A percentile compares a stretch with the other conserved stretches of the same genome.
phyloP scores from a whole-genome alignment of 2,797 vertebrate species.

The Rhynchotus rufescens region DNA sequence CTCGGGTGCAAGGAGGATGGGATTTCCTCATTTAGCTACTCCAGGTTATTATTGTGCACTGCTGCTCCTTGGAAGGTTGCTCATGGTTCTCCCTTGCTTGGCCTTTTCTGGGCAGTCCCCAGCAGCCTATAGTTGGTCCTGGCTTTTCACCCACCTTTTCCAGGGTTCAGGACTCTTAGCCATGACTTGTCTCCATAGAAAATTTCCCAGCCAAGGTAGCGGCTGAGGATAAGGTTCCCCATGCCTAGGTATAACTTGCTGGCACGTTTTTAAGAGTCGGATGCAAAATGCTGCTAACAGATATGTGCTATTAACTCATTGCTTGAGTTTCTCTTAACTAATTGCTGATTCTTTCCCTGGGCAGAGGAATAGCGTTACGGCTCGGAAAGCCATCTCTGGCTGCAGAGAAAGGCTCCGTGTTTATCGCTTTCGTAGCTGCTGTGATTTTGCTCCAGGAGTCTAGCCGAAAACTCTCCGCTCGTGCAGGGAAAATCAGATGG shows the following conservation, averaged over 20 bases:
- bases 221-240: neutral
- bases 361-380: neutral
- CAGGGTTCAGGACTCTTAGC: neutral
- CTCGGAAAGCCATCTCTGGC: neutral
- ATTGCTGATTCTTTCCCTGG: neutral
- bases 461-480: neutral
- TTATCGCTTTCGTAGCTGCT: conserved; percentile 9
- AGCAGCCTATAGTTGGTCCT: neutral
- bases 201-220: neutral
- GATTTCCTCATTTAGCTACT: neutral
- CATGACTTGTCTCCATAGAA: neutral
- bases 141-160: neutral
- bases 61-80: neutral
- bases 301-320: neutral
- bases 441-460: neutral
- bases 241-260: neutral
- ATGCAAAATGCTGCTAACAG: neutral
- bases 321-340: too few relatives aligned
- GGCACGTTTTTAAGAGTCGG: neutral
- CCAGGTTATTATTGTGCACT: neutral
- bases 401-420: neutral
- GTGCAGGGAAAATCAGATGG: neutral
- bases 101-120: neutral
- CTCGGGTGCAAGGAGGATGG: neutral
- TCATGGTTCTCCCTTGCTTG: neutral